Conservation (phyloP, 1,140 invertebrate genomes). For the Rhopalosiphum padi region DNA sequence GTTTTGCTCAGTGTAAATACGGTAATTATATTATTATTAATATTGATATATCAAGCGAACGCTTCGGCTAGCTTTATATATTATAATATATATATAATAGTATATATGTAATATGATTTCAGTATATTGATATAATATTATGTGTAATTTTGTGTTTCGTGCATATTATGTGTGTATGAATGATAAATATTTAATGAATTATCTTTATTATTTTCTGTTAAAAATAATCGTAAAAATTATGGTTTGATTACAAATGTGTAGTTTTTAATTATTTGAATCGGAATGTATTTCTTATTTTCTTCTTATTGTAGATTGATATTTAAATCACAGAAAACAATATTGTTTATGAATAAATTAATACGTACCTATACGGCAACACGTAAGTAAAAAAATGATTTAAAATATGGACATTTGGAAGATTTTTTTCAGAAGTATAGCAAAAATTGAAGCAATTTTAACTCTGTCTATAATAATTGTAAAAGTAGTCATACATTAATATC, state of each 20-base stretch:
- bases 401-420: background rate
- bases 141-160: background rate
- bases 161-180: background rate
- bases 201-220: background rate
- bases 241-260: background rate
- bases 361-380: background rate
- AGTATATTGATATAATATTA: background rate
- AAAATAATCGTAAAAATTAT: background rate
- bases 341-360: background rate
- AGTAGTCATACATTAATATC: background rate
- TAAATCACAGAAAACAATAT: conserved; percentile 1
- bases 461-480: background rate
- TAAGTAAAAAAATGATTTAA: background rate
- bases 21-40: background rate
- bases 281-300: background rate
- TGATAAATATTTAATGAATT: background rate
- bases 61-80: background rate
- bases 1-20: background rate
- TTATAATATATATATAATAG: background rate
- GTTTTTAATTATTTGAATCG: background rate
- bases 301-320: background rate
- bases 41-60: background rate
- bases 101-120: background rate
- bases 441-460: background rate
- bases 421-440: background rate